Evolutionary conservation across 2,888 invertebrate species (phyloP).

Genomic region (Eudemis profundana): DNA sequence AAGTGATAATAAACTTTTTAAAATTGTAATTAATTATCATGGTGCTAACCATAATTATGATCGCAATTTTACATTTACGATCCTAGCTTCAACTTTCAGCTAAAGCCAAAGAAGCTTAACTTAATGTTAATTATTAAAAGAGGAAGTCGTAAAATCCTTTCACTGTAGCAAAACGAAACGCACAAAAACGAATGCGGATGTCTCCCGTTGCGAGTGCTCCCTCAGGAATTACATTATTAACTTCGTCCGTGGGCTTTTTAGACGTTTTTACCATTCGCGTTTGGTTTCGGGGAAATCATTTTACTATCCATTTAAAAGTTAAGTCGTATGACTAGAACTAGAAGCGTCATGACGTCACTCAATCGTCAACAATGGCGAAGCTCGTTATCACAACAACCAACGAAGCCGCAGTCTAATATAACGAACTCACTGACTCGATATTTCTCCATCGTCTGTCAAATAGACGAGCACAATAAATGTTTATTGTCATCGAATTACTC

Average conservation of each 20-base stretch:
- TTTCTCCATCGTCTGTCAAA: conserved; percentile 82
- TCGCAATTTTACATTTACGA: conserved; percentile 17
- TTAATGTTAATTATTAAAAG: conserved; percentile 68
- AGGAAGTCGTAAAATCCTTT: conserved; percentile 73
- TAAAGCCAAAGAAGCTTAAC: conserved; percentile 57
- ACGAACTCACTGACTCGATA: conserved; percentile 76
- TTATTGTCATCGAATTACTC: conserved; percentile 84
- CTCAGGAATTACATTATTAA: conserved; percentile 55
- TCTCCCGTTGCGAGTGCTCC: conserved; percentile 60
- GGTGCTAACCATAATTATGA: background rate
- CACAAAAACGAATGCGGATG: conserved; percentile 73
- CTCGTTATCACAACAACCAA: conserved; percentile 64
- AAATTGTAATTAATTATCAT: too few species aligned
- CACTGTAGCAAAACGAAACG: conserved; percentile 68
- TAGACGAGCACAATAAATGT: conserved; percentile 83
- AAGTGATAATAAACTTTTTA: too few species aligned
- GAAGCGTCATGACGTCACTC: conserved; percentile 47
- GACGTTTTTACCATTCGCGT: conserved; percentile 69
- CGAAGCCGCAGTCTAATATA: conserved; percentile 62
- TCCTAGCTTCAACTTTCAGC: conserved; percentile 45
- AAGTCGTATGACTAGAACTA: conserved; percentile 37
- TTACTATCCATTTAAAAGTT: conserved; percentile 59
- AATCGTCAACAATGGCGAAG: conserved; percentile 57
- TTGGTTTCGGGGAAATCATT: conserved; percentile 63
- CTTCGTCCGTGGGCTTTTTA: conserved; percentile 57